Conservation (phyloP, 2,113 vertebrate genomes). For the Stigmatopora nigra region DNA sequence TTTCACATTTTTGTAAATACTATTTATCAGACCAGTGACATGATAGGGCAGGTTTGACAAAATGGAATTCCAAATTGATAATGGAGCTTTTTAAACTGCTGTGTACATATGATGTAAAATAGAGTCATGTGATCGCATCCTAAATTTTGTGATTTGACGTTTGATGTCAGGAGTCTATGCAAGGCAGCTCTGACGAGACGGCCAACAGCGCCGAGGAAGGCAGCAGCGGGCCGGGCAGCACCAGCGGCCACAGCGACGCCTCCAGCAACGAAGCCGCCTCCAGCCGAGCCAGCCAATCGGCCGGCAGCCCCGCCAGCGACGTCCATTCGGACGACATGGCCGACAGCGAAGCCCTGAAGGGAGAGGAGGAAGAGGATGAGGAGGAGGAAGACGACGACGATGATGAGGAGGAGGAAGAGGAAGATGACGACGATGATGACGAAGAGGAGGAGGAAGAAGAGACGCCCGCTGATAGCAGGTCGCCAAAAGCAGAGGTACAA, state of each 20-base stretch:
- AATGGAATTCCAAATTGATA: no score
- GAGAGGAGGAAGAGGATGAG: slow-evolving; percentile 87
- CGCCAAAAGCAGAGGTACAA: background rate
- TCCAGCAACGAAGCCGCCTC: slow-evolving; percentile 96
- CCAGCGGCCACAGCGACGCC: slow-evolving; percentile 89
- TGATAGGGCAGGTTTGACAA: no score
- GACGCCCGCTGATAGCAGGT: slow-evolving; percentile 63
- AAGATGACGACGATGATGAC: slow-evolving; percentile 89
- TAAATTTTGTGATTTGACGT: background rate
- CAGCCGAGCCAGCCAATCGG: slow-evolving; percentile 90
- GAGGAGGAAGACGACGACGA: slow-evolving; percentile 84
- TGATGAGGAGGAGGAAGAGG: slow-evolving; percentile 73
- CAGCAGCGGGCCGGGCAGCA: slow-evolving; percentile 94
- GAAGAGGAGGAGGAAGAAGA: slow-evolving; percentile 76
- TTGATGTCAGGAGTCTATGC: slow-evolving; percentile 87
- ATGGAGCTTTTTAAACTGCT: no score
- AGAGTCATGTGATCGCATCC: background rate
- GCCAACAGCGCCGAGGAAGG: slow-evolving; percentile 98
- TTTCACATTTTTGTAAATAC: no score
- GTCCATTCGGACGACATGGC: slow-evolving; percentile 94
- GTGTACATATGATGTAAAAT: background rate
- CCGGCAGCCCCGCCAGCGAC: slow-evolving; percentile 93
- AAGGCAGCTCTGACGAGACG: slow-evolving; percentile 97
- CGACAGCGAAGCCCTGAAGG: slow-evolving; percentile 93
- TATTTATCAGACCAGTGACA: no score